These are phyloP conservation scores for Odontophorus gujanensis DNA, from an alignment of 2,113 vertebrate genomes.

Conservation along the genomic window DNA sequence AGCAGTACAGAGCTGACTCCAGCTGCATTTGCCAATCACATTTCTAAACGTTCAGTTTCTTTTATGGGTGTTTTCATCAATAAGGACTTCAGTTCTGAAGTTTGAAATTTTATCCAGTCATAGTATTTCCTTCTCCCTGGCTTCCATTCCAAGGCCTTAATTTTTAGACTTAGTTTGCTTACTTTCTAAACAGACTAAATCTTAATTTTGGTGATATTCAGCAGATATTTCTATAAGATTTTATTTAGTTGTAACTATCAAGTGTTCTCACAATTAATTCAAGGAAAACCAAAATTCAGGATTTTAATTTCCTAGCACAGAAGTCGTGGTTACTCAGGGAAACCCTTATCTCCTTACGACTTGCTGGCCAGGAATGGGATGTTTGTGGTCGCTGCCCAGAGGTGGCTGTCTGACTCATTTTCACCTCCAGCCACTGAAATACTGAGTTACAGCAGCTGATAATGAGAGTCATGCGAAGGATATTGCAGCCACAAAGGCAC, in stretches of 20 bases:
- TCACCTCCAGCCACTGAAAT: neutral
- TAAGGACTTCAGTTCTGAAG: neutral
- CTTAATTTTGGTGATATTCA: neutral
- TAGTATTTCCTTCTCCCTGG: neutral
- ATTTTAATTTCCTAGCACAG: neutral
- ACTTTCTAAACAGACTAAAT: neutral
- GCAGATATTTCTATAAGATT: neutral
- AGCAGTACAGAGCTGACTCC: neutral
- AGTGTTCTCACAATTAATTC: neutral
- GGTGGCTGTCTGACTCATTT: neutral
- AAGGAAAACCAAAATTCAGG: neutral
- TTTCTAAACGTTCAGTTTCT: neutral
- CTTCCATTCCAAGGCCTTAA: neutral
- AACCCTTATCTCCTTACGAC: neutral
- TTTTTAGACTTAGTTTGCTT: neutral
- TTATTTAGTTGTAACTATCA: neutral
- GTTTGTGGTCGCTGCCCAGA: neutral
- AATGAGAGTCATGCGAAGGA: neutral
- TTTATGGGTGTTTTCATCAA: neutral
- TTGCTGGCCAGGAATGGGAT: neutral
- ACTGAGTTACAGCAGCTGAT: slow-evolving; percentile 22
- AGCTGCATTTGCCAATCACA: neutral
- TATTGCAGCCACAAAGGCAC: neutral
- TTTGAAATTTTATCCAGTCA: neutral
- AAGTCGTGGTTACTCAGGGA: neutral